Evolutionary conservation across 2,888 invertebrate species (phyloP).

Genomic region (Sisyra terminalis): DNA sequence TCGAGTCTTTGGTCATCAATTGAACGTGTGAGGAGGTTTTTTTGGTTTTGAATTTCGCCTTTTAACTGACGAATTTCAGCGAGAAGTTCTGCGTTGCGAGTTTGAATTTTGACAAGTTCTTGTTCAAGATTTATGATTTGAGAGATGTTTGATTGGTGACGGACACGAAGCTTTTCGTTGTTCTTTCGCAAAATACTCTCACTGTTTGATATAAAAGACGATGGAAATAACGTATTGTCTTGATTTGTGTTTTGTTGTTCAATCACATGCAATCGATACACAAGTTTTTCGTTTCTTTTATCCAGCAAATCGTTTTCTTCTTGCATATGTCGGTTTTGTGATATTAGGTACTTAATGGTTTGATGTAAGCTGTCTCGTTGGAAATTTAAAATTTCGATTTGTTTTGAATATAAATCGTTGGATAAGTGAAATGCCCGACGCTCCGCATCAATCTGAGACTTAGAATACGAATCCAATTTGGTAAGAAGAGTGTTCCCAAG

Average conservation of each 20-base stretch:
- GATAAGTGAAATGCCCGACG: not conserved
- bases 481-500: not conserved
- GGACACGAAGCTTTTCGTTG: not conserved
- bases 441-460: not conserved
- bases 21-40: not conserved
- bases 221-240: not conserved
- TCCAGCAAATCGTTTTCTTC: not conserved
- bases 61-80: not conserved
- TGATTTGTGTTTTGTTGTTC: too few species aligned
- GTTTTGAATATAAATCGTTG: not conserved
- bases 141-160: not conserved
- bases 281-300: not conserved
- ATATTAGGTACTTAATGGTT: not conserved
- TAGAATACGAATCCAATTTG: not conserved
- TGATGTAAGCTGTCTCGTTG: not conserved
- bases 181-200: not conserved
- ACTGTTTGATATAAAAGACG: not conserved
- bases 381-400: not conserved
- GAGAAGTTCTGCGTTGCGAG: not conserved
- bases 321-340: not conserved
- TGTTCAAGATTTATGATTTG: conserved; percentile 1
- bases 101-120: not conserved
- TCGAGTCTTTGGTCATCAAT: not conserved
- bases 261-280: not conserved
- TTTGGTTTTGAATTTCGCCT: not conserved